A percentile compares a stretch with the other conserved stretches of the same genome.
Conservation (phyloP, 2,888 invertebrate species). For the Drosophila neotestacea region DNA sequence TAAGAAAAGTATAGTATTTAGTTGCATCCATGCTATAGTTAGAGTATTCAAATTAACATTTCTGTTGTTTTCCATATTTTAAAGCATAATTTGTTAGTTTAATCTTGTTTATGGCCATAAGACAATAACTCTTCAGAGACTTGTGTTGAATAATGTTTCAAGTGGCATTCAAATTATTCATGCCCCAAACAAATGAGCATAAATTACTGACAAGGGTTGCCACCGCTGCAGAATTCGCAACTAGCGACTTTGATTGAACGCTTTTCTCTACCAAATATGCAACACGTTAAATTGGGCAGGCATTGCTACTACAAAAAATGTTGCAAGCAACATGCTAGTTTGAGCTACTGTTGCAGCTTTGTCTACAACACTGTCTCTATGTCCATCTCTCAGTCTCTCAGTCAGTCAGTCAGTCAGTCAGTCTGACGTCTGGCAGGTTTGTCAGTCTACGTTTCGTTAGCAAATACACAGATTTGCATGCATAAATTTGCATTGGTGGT, state of each 20-base stretch:
- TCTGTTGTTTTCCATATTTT: neutral
- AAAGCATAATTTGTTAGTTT: slow-evolving; percentile 34
- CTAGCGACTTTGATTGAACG: slow-evolving; percentile 78
- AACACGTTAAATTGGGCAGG: slow-evolving; percentile 48
- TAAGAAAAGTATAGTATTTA: no score
- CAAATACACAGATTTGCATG: slow-evolving; percentile 50
- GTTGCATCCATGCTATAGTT: no score
- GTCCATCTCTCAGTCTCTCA: neutral
- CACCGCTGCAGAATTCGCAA: slow-evolving; percentile 51
- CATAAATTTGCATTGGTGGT: slow-evolving; percentile 41
- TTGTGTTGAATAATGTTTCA: slow-evolving; percentile 47
- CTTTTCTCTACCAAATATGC: slow-evolving; percentile 58
- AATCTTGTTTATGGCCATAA: slow-evolving; percentile 38
- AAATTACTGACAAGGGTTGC: slow-evolving; percentile 73
- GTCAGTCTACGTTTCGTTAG: slow-evolving; percentile 50
- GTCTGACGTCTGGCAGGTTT: slow-evolving; percentile 43
- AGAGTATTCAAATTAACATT: neutral
- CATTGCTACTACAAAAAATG: neutral
- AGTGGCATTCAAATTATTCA: slow-evolving; percentile 77
- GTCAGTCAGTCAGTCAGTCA: neutral
- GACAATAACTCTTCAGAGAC: slow-evolving; percentile 11
- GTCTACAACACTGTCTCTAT: neutral
- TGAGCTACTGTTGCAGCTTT: slow-evolving; percentile 4
- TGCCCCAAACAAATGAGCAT: slow-evolving; percentile 78
- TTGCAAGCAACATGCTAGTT: slow-evolving; percentile 17